These are phyloP conservation scores for Tenebrosternarchus preto DNA, from an alignment of 2,113 vertebrate genomes.

Conservation along the genomic window DNA sequence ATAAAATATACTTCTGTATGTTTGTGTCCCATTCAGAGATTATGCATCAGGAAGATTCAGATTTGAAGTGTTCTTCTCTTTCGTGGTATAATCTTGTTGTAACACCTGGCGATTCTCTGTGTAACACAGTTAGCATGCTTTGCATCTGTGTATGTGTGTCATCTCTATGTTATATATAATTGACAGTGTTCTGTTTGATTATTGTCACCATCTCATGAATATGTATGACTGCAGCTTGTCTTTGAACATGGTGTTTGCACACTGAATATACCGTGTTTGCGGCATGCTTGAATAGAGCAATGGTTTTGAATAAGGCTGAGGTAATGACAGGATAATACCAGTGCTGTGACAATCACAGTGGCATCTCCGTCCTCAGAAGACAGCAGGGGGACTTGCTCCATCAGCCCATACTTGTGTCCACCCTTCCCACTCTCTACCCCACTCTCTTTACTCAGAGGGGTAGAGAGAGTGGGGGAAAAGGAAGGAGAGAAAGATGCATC, in stretches of 20 bases:
- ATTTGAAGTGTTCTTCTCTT: background rate
- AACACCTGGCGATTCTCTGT: too few species aligned
- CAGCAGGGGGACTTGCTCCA: slow-evolving; percentile 49
- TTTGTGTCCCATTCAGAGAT: background rate
- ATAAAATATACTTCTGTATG: background rate
- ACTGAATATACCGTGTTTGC: background rate
- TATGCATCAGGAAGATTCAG: background rate
- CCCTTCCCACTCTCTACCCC: slow-evolving; percentile 1
- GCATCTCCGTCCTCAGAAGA: slow-evolving; percentile 51
- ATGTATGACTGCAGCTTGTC: background rate
- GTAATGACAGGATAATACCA: slow-evolving; percentile 45
- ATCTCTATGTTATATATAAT: background rate
- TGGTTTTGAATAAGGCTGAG: slow-evolving; percentile 11
- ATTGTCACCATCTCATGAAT: background rate
- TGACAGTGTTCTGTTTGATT: background rate
- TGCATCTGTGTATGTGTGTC: background rate
- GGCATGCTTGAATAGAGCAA: background rate
- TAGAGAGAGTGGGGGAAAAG: background rate
- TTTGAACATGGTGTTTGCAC: background rate
- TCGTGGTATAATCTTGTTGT: too few species aligned
- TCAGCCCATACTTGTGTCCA: slow-evolving; percentile 29
- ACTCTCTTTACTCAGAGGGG: background rate
- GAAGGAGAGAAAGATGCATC: background rate
- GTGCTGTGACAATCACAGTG: slow-evolving; percentile 46
- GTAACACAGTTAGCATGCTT: background rate